These are phyloP conservation scores for Hydrotaea diabolus DNA, from an alignment of 2,888 invertebrate species.

Conservation along the genomic window DNA sequence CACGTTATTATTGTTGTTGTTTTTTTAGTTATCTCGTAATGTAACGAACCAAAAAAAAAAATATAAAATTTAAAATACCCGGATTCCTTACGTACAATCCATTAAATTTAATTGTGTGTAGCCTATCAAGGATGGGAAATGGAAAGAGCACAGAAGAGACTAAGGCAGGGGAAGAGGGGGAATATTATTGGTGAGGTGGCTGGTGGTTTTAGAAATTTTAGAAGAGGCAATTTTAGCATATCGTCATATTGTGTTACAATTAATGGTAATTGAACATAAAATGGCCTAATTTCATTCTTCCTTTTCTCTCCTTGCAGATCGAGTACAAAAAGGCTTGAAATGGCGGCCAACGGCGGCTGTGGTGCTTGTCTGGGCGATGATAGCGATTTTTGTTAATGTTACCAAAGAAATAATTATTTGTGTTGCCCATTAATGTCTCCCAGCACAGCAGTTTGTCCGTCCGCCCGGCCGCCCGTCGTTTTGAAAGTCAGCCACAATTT, in stretches of 20 bases:
- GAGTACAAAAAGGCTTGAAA: constrained; percentile 27
- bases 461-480: too few species aligned
- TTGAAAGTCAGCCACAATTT: background rate
- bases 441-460: background rate
- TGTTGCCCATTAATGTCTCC: background rate
- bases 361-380: too few species aligned
- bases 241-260: constrained; percentile 54
- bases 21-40: background rate
- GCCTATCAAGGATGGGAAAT: background rate
- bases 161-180: background rate
- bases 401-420: constrained; percentile 26
- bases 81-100: background rate
- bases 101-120: background rate
- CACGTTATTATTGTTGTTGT: background rate
- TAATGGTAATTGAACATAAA: constrained; percentile 47
- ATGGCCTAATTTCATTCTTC: constrained; percentile 37
- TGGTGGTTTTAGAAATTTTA: background rate
- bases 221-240: background rate
- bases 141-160: background rate
- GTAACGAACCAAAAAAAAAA: background rate
- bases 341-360: background rate
- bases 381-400: constrained; percentile 18
- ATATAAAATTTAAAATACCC: background rate
- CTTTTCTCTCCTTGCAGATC: background rate
- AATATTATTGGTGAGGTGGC: background rate